Evolutionary conservation across 2,113 vertebrate species (phyloP).

Genomic region (Dunckerocampus dactyliophorus): DNA sequence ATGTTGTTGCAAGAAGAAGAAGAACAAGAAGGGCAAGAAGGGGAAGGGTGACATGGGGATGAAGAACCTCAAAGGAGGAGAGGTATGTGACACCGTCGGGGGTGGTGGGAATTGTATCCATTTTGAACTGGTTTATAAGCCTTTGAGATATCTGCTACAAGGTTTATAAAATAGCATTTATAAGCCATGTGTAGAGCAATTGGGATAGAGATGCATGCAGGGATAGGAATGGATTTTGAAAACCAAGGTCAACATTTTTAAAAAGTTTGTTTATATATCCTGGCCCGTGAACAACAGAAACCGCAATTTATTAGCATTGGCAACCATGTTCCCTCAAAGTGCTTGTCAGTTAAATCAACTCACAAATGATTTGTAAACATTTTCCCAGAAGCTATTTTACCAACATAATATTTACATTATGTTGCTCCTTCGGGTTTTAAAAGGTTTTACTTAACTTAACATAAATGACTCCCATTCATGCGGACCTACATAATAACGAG

Average conservation of each 20-base stretch:
- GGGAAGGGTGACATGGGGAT: conserved; percentile 96
- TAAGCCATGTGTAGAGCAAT: not conserved
- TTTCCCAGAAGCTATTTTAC: no score
- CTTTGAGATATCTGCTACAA: conserved; percentile 25
- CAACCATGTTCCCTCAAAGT: no score
- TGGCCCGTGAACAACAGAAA: no score
- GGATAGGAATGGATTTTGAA: not conserved
- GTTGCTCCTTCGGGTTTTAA: not conserved
- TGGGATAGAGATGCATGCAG: conserved; percentile 2
- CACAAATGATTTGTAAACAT: no score
- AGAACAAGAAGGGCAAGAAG: conserved; percentile 96
- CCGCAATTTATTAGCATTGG: no score
- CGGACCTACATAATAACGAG: no score
- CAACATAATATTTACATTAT: not conserved
- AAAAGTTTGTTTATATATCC: no score
- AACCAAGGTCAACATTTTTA: not conserved
- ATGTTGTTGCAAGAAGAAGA: conserved; percentile 98
- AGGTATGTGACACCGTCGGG: conserved; percentile 62
- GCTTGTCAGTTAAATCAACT: no score
- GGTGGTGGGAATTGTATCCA: not conserved
- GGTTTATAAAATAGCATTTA: conserved; percentile 4
- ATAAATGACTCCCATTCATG: no score
- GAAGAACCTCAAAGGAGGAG: conserved; percentile 92
- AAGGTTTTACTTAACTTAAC: not conserved
- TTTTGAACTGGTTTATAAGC: not conserved